Conservation (phyloP, 1,140 invertebrate species). For the Drosophila ambigua region DNA sequence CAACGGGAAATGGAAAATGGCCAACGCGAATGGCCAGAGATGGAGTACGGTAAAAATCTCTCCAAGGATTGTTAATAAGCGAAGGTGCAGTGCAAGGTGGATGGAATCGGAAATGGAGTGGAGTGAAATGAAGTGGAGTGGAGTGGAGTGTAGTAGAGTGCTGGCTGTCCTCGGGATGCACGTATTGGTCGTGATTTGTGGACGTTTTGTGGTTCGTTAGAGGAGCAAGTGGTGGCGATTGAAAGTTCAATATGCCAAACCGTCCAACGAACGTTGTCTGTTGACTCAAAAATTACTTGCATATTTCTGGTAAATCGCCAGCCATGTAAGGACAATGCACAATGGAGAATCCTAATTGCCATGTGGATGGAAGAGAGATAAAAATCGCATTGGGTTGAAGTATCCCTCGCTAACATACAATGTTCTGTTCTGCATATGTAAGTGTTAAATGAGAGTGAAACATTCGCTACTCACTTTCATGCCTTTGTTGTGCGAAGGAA, state of each 20-base stretch:
- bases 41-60: constrained; percentile 34
- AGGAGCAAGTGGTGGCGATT: constrained; percentile 21
- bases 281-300: constrained; percentile 61
- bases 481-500: neutral
- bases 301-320: constrained; percentile 23
- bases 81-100: constrained; percentile 46
- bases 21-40: constrained; percentile 15
- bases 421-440: no score
- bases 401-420: neutral
- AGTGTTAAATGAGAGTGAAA: neutral
- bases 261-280: constrained; percentile 35
- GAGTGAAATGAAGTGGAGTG: no score
- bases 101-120: no score
- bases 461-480: neutral
- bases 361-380: neutral
- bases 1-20: constrained; percentile 40
- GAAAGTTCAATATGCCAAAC: constrained; percentile 68
- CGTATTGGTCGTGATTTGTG: constrained; percentile 67
- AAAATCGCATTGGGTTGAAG: neutral
- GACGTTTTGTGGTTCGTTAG: constrained; percentile 72
- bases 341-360: constrained; percentile 10
- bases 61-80: constrained; percentile 74
- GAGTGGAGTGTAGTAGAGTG: no score
- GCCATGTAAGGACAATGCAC: neutral
- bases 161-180: constrained; percentile 22